A percentile compares a stretch with the other conserved stretches of the same genome.
These are phyloP conservation scores for Stylophora pistillata DNA, from an alignment of 64 coral and sea anemone species.

Conservation along the genomic window DNA sequence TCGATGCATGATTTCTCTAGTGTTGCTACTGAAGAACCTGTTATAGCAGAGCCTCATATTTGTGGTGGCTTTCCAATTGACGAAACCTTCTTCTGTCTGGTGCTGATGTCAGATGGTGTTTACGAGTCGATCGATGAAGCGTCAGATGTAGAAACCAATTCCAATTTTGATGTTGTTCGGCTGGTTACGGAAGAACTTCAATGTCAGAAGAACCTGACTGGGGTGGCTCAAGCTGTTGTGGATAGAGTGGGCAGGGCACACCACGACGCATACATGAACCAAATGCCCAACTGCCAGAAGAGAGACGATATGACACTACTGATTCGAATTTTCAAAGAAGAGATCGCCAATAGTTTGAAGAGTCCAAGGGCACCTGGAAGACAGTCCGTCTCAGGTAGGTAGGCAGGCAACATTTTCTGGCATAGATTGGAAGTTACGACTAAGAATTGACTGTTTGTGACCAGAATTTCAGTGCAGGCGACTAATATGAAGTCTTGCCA, in stretches of 20 bases:
- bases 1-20: slow-evolving; percentile 15
- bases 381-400: slow-evolving; percentile 58
- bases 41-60: slow-evolving; percentile 91
- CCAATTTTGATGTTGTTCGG: slow-evolving; percentile 86
- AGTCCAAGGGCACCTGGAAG: slow-evolving; percentile 71
- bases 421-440: too few relatives aligned
- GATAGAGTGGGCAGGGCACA: slow-evolving; percentile 82
- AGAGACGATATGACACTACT: slow-evolving; percentile 98
- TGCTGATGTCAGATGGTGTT: slow-evolving; percentile 96
- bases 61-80: slow-evolving; percentile 83
- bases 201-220: slow-evolving; percentile 81
- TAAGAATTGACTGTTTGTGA: too few relatives aligned
- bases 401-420: too few relatives aligned
- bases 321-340: slow-evolving; percentile 82
- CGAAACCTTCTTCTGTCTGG: slow-evolving; percentile 77
- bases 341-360: slow-evolving; percentile 65
- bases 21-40: slow-evolving; percentile 82
- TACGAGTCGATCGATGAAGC: slow-evolving; percentile 88
- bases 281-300: slow-evolving; percentile 77
- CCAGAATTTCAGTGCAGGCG: too few relatives aligned
- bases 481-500: too few relatives aligned
- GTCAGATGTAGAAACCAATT: slow-evolving; percentile 45
- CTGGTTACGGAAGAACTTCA: slow-evolving; percentile 78
- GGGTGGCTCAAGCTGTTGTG: slow-evolving; percentile 90
- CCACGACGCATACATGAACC: slow-evolving; percentile 93